Conservation (phyloP, 2,113 vertebrate species). For the Butorides virescens region DNA sequence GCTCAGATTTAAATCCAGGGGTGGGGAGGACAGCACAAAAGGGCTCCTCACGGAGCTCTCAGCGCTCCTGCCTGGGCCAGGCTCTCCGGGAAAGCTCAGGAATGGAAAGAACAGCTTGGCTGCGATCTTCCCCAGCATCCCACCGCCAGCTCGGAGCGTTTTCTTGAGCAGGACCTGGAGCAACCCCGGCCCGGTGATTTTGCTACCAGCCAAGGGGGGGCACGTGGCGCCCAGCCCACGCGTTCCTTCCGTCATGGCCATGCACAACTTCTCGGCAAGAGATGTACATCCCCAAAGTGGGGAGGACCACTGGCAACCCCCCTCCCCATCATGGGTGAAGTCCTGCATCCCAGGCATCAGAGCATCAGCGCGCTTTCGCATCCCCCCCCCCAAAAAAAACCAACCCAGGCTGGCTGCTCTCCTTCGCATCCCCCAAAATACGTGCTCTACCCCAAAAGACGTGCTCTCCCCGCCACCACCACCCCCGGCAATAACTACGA, state of each 20-base stretch:
- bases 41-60: neutral
- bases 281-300: neutral
- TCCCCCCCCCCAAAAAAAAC: neutral
- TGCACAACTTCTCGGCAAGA: neutral
- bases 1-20: neutral
- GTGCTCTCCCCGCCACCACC: neutral
- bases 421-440: neutral
- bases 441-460: neutral
- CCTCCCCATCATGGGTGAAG: too few species aligned
- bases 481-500: neutral
- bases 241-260: neutral
- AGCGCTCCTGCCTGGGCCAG: neutral
- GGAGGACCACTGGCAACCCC: neutral
- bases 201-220: neutral
- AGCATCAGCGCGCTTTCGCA: neutral
- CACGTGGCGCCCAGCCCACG: neutral
- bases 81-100: neutral
- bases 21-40: neutral
- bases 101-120: neutral
- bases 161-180: neutral
- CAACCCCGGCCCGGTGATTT: neutral
- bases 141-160: neutral
- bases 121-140: neutral
- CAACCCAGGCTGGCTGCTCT: neutral
- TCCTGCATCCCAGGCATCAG: neutral